Evolutionary conservation across 2,113 vertebrate genomes (phyloP), one percentile per base, ranked within the genome.

Genomic region (Prietella phreatophila): DNA sequence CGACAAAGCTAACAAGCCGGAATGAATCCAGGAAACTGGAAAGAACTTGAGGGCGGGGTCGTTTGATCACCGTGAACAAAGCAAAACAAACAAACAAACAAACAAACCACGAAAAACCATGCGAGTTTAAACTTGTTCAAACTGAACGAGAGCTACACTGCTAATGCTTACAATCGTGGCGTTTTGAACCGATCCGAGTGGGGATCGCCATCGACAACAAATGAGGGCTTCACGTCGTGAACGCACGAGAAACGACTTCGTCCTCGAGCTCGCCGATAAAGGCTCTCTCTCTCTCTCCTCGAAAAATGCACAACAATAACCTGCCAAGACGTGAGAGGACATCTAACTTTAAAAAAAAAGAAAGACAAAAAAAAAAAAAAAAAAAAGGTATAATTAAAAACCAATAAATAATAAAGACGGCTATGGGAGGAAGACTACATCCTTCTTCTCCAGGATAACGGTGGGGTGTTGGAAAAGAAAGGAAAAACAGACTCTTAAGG

Each of bases 351-450:
- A 67, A 50, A 69, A 30, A 63, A n/a, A 42, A 39, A 11, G 80
- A 65, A 33, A 67, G 14, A n/a, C 56, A 61, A 47, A 30, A 30
- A 13, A 17, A 17, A 56, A 33, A 67, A 14, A n/a, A 67, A 61
- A 47, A 30, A 30, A 7, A 17, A 56, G 15, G 9, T 50, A 13
- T 27, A 80, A 55, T 27, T 1, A 36, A 67, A 83, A 83, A 53
- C 9, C 30, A 73, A 69, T 39, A 71, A 50, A 47, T 42, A 67
- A 81, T 27, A 81, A 83, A 69, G 15, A 84, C 8, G 8, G 27
- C 11, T 27, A 84, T 58, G 63, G 65, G 83, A 83, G 86, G 86
- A 87, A 87, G 81, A 87, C 81, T 25, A 69, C 33, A 15, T 83
- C 65, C 6, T 47, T 71, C 50, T 78, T 50, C n/a, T 87, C 79